A percentile compares a stretch with the other conserved stretches of the same genome.
These are phyloP conservation scores for Platypus cylindrus DNA, from an alignment of 2,888 invertebrate species.

Conservation along the genomic window DNA sequence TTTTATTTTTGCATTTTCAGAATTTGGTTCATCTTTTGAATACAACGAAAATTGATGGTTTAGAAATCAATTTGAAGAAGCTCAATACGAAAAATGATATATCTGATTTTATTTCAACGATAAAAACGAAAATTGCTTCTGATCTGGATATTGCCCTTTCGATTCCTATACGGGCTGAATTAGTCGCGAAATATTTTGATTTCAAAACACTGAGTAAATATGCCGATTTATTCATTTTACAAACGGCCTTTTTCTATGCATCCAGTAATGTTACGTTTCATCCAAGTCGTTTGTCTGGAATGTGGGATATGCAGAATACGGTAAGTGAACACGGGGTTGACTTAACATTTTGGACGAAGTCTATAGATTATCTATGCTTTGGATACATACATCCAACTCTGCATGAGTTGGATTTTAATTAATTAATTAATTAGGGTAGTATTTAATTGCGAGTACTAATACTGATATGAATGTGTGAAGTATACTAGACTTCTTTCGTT, in stretches of 20 bases:
- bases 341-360: no score
- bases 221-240: conserved; percentile 52
- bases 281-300: conserved; percentile 59
- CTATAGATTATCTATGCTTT: no score
- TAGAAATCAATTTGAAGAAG: conserved; percentile 30
- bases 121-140: conserved; percentile 34
- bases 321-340: conserved; percentile 35
- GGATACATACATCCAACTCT: no score
- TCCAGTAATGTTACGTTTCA: conserved; percentile 60
- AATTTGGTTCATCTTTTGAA: conserved; percentile 32
- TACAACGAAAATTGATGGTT: conserved; percentile 28
- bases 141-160: conserved; percentile 46
- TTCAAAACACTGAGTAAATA: conserved; percentile 51
- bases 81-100: conserved; percentile 32
- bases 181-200: conserved; percentile 58
- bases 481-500: no score
- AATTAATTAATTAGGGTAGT: no score
- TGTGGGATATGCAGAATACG: conserved; percentile 66
- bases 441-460: no score
- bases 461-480: no score
- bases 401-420: no score
- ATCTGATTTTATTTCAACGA: conserved; percentile 41
- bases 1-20: conserved; percentile 31
- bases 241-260: conserved; percentile 52
- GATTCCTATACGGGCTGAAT: conserved; percentile 51